phyloP scores from a whole-genome alignment of 2,113 vertebrate genomes.

The Rhinoderma darwinii region DNA sequence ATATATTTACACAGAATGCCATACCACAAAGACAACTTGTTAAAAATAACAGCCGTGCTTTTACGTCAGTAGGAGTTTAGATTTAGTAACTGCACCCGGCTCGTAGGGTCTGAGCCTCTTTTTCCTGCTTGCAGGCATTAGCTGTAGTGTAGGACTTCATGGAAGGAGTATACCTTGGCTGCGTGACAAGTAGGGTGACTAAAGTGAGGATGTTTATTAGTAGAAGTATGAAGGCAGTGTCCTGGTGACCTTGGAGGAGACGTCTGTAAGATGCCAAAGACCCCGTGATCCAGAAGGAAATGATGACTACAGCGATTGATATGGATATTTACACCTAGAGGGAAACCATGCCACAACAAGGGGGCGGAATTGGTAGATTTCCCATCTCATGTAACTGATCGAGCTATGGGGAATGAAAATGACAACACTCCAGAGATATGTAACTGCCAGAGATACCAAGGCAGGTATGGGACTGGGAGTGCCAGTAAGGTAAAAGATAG shows the following conservation, averaged over 20 bases:
- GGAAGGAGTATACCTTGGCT: neutral
- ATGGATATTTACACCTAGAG: constrained; percentile 47
- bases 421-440: constrained; percentile 70
- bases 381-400: constrained; percentile 56
- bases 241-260: constrained; percentile 71
- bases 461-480: constrained; percentile 66
- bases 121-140: constrained; percentile 21
- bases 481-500: constrained; percentile 65
- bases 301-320: constrained; percentile 67
- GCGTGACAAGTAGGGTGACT: constrained; percentile 15
- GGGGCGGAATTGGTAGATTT: constrained; percentile 40
- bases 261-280: constrained; percentile 64
- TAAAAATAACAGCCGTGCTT: constrained; percentile 47
- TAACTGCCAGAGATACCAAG: constrained; percentile 54
- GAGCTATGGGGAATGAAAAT: constrained; percentile 70
- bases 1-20: constrained; percentile 37
- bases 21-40: constrained; percentile 32
- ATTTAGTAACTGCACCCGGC: constrained; percentile 61
- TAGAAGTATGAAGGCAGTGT: constrained; percentile 63
- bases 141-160: neutral
- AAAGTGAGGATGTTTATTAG: constrained; percentile 54
- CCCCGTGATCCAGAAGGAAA: constrained; percentile 63
- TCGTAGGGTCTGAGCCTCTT: constrained; percentile 54
- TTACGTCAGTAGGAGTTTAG: constrained; percentile 58
- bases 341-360: constrained; percentile 31